phyloP scores from a whole-genome alignment of 2,113 vertebrate genomes.

The Nestor notabilis region DNA sequence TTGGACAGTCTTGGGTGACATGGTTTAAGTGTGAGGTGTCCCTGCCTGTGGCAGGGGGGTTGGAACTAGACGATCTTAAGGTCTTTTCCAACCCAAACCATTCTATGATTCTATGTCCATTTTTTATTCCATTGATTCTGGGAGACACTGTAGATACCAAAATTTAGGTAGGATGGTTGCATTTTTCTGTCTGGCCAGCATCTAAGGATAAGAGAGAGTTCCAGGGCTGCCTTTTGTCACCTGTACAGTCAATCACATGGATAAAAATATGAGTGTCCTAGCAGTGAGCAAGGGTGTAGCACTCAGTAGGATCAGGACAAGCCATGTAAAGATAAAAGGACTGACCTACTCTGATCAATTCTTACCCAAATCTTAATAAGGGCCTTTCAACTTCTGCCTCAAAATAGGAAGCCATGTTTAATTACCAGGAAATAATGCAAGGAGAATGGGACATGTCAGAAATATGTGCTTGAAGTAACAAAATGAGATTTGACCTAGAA shows the following conservation, averaged over 20 bases:
- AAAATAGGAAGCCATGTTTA: not conserved
- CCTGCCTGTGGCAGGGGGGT: not conserved
- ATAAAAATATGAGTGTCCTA: not conserved
- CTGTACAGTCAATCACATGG: not conserved
- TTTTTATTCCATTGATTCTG: not conserved
- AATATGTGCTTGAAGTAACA: not conserved
- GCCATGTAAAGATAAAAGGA: not conserved
- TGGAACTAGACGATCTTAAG: not conserved
- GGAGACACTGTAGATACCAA: not conserved
- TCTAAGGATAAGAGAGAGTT: not conserved
- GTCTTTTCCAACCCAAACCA: not conserved
- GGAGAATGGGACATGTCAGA: not conserved
- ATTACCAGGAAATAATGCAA: not conserved
- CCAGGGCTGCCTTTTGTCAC: not conserved
- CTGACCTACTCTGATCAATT: not conserved
- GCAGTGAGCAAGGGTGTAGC: not conserved
- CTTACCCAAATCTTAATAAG: not conserved
- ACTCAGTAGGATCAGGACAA: not conserved
- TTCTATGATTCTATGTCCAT: not conserved
- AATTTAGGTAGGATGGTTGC: not conserved
- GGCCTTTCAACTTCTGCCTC: not conserved
- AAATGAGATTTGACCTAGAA: conserved; percentile 29
- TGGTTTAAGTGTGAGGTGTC: not conserved
- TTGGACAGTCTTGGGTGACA: not conserved
- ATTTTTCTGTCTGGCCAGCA: not conserved